Conservation (phyloP, 2,888 invertebrate species). For the Tolmerus cingulatus region DNA sequence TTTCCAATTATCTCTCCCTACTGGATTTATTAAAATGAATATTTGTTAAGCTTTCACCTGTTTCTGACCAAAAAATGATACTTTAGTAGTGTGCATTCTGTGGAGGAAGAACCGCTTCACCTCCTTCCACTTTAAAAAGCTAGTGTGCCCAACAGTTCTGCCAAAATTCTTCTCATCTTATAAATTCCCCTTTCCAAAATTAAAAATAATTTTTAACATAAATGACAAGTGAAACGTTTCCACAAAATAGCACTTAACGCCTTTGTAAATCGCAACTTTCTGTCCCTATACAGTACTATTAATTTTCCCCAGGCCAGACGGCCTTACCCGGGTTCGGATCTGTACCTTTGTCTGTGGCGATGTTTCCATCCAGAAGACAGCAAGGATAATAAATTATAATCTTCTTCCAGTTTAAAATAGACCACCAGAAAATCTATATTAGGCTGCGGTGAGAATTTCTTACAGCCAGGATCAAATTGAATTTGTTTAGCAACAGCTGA, state of each 20-base stretch:
- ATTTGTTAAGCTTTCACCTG: background rate
- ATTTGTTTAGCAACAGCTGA: slow-evolving; percentile 21
- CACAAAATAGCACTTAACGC: background rate
- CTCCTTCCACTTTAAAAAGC: background rate
- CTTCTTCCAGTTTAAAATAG: slow-evolving; percentile 3
- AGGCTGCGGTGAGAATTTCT: background rate
- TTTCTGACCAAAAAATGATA: background rate
- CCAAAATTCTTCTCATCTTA: background rate
- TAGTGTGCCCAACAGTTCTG: background rate
- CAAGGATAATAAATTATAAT: slow-evolving; percentile 10
- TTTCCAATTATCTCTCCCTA: background rate
- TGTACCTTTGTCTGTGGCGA: background rate
- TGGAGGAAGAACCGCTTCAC: background rate
- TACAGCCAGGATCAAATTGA: background rate
- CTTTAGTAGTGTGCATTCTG: background rate
- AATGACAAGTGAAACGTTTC: background rate
- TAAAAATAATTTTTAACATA: background rate
- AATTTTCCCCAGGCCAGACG: background rate
- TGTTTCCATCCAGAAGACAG: background rate
- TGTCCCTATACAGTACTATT: background rate
- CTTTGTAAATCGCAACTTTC: background rate
- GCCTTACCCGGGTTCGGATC: background rate
- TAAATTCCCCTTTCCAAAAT: background rate
- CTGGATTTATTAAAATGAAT: background rate
- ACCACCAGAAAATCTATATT: background rate